Evolutionary conservation across 2,797 vertebrate genomes (phyloP).

Genomic region (Sebastes alutus): DNA sequence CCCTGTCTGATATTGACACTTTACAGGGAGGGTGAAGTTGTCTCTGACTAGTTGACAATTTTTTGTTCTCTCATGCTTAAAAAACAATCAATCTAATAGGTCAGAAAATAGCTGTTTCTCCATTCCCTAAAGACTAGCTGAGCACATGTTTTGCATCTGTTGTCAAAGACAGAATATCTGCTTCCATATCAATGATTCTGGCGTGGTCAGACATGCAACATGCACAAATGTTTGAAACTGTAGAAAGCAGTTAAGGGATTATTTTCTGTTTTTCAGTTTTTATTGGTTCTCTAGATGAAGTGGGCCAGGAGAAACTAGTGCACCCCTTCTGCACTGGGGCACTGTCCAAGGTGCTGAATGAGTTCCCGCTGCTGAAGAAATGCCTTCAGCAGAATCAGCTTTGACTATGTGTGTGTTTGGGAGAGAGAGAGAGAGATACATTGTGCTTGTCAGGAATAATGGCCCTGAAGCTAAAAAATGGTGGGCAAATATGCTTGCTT

Average conservation of each 20-base stretch:
- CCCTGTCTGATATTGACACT: neutral
- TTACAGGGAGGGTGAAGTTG: neutral
- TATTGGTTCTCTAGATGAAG: neutral
- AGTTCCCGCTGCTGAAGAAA: neutral
- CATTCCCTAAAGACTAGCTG: neutral
- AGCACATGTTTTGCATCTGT: neutral
- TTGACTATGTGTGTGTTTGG: neutral
- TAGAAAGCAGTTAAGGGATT: neutral
- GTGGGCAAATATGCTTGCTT: no score
- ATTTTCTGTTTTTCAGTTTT: neutral
- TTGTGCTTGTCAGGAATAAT: neutral
- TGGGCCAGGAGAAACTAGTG: neutral
- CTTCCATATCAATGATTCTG: neutral
- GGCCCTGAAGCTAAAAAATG: neutral
- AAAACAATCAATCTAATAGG: neutral
- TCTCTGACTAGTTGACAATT: neutral
- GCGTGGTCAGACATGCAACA: neutral
- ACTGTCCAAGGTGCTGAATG: conserved; percentile 67
- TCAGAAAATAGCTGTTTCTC: neutral
- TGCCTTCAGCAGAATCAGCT: neutral
- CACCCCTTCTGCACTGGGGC: neutral
- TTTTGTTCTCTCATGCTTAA: neutral
- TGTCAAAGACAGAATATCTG: neutral
- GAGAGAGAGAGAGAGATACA: neutral
- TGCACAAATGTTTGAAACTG: neutral